phyloP scores from a whole-genome alignment of 2,797 vertebrate genomes.

The Rhinophrynus dorsalis region DNA sequence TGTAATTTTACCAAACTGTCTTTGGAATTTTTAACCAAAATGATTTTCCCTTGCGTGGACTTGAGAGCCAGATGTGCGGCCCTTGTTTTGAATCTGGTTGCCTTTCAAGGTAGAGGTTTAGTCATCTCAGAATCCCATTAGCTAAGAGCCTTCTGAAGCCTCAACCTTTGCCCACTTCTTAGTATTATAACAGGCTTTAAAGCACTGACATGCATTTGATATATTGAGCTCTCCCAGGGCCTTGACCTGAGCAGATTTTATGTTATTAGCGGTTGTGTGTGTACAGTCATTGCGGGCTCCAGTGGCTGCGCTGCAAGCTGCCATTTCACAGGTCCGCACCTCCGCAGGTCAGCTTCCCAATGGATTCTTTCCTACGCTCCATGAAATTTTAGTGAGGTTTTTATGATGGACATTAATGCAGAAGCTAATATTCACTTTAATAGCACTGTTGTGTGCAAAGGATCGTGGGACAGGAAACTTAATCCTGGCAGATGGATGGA shows the following conservation, averaged over 20 bases:
- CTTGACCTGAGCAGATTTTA: conserved; percentile 38
- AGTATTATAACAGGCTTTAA: conserved; percentile 7
- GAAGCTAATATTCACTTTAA: conserved; percentile 46
- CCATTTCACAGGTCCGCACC: conserved; percentile 34
- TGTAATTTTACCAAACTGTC: too few species aligned
- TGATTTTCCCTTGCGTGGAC: too few species aligned
- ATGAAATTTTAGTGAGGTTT: conserved; percentile 45
- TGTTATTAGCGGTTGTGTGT: conserved; percentile 13
- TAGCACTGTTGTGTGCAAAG: conserved; percentile 33
- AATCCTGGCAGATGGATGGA: conserved; percentile 30
- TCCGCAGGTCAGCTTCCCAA: conserved; percentile 36
- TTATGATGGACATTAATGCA: conserved; percentile 47
- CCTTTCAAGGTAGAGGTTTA: too few species aligned
- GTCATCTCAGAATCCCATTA: neutral
- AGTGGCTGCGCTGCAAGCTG: conserved; percentile 9
- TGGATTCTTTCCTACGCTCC: conserved; percentile 39
- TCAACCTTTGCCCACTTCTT: conserved; percentile 14
- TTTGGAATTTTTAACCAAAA: too few species aligned
- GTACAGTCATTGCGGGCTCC: neutral
- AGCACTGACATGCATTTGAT: conserved; percentile 28
- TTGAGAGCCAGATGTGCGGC: too few species aligned
- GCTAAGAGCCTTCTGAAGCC: conserved; percentile 1
- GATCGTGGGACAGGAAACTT: conserved; percentile 22
- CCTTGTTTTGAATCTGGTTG: too few species aligned
- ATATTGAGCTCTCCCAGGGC: conserved; percentile 40